These are phyloP conservation scores for Smithornis capensis DNA, from an alignment of 2,113 vertebrate species.

Conservation along the genomic window DNA sequence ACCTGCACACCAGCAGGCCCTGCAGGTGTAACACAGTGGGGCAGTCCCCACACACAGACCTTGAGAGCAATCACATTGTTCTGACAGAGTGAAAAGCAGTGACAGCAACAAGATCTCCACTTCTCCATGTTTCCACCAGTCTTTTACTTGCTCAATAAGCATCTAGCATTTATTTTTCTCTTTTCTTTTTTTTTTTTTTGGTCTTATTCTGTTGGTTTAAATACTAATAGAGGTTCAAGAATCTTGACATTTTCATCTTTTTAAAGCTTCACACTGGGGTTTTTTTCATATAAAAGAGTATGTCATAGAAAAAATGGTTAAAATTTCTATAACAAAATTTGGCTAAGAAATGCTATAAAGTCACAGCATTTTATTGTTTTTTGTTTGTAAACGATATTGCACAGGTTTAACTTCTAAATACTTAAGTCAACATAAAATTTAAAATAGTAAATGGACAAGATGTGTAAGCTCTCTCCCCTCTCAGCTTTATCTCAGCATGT, in stretches of 20 bases:
- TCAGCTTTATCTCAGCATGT: neutral
- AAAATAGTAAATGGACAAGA: neutral
- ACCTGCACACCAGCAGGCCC: neutral
- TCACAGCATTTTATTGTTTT: neutral
- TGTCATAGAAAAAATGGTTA: neutral
- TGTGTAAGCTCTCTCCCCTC: neutral
- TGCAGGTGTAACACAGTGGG: rapidly evolving
- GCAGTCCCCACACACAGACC: neutral
- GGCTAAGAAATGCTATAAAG: neutral
- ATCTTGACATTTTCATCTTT: neutral
- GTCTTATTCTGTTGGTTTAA: neutral
- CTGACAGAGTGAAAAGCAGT: rapidly evolving
- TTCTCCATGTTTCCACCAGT: neutral
- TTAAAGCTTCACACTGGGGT: neutral
- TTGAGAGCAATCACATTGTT: rapidly evolving
- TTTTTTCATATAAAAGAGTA: neutral
- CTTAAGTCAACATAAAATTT: neutral
- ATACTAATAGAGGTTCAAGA: neutral
- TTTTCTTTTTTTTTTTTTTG: neutral
- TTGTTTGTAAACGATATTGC: neutral
- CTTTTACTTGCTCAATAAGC: neutral
- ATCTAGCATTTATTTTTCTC: neutral
- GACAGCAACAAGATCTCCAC: rapidly evolving
- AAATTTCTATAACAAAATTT: neutral
- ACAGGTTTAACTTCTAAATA: neutral